Percentiles rank a stretch among this genome's conserved stretches.
phyloP scores from a whole-genome alignment of 1,140 invertebrate genomes.

The Tetramorium parvispinum region DNA sequence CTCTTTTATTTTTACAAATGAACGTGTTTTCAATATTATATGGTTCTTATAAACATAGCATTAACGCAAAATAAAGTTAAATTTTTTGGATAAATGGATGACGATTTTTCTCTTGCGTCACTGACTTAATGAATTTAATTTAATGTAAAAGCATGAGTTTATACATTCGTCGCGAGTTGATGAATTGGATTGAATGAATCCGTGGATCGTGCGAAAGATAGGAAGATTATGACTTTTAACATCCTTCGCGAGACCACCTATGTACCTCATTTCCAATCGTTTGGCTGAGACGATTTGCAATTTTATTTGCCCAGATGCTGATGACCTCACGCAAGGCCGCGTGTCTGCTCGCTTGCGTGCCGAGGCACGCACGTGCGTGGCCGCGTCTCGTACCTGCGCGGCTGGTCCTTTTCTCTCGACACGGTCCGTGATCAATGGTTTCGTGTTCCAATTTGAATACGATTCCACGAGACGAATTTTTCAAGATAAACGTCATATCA shows the following conservation, averaged over 20 bases:
- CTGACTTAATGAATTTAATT: too few relatives aligned
- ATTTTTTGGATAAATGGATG: too few relatives aligned
- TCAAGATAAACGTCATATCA: conserved; percentile 71
- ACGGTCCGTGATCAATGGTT: conserved; percentile 53
- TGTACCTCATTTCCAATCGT: neutral
- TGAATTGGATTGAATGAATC: too few relatives aligned
- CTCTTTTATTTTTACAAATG: too few relatives aligned
- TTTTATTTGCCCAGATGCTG: conserved; percentile 11
- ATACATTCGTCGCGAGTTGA: too few relatives aligned
- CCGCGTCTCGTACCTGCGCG: conserved; percentile 14
- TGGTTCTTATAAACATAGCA: too few relatives aligned
- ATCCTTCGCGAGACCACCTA: neutral
- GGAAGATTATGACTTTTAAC: neutral
- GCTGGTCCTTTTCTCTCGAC: too few relatives aligned
- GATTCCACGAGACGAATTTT: conserved; percentile 69
- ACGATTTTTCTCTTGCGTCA: too few relatives aligned
- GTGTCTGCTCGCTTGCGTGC: neutral
- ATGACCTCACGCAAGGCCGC: conserved; percentile 44
- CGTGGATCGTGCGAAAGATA: neutral
- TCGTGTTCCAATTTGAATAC: conserved; percentile 76
- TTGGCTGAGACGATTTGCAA: conserved; percentile 10
- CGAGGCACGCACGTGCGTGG: conserved; percentile 36
- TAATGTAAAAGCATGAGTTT: too few relatives aligned
- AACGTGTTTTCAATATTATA: too few relatives aligned
- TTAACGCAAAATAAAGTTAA: too few relatives aligned